Evolutionary conservation across 2,888 invertebrate genomes (phyloP), one percentile per base, ranked within the genome.

Genomic region (Xestia rhomboidea): DNA sequence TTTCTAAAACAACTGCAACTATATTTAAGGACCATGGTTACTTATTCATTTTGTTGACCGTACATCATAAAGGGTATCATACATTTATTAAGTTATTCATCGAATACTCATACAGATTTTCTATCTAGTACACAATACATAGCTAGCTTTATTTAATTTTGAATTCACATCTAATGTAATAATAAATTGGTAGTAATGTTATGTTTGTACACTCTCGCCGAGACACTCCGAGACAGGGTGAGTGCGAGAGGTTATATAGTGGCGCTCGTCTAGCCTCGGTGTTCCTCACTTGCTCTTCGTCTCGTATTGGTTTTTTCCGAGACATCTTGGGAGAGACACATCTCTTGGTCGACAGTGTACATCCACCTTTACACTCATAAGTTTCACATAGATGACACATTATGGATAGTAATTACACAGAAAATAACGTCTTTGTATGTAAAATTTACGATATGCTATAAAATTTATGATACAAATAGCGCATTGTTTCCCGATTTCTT

Each of bases 401-500:
- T 79, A 80, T 78, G 79, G 73, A 83, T 82, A 81, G 75, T 78
- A 86, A 78, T 82, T 83, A 86, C 79, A 83, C 67, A 79, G 82
- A 85, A 81, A 84, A 79, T 86, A 77, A 82, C 72, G 78, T 85
- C 60, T 77, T 84, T 82, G 79, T 73, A 85, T 84, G 80, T 87
- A 88, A 83, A 87, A 88, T 89, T 92, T 91, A 93, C 91, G 93
- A 95, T 94, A 94, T 94, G 94, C 92, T 95, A 95, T 90, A 92
- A 91, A 89, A 89, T 89, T 92, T 95, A 94, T 93, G 86, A 91
- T 95, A 95, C 93, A 95, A 94, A 92, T 95, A 96, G 96, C 96
- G 96, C 90, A 95, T 96, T 96, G 95, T 96, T 96, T 96, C 96
- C 96, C 96, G 91, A 94, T 93, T 93, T 93, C 87, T 90, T 88